Percentiles rank a stretch among this genome's conserved stretches.
Conservation (phyloP, 2,888 invertebrate genomes). For the Pardosa pseudoannulata region DNA sequence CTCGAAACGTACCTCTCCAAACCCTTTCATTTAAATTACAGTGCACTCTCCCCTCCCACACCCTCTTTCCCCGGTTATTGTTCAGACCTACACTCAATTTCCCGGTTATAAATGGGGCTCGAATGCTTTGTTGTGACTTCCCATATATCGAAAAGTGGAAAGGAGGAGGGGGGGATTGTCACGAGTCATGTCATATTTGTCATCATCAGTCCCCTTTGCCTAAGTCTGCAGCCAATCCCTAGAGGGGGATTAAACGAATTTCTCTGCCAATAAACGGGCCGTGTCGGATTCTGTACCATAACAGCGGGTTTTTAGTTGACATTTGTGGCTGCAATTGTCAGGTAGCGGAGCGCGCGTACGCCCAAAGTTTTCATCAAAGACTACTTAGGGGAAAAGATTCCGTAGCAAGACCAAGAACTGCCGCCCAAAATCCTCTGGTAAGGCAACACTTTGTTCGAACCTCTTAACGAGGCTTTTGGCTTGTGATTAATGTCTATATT, state of each 20-base stretch:
- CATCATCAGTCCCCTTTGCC: constrained; percentile 31
- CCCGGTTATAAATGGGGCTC: constrained; percentile 34
- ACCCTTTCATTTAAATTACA: constrained; percentile 28
- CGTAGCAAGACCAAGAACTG: not conserved
- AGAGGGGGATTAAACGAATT: constrained; percentile 60
- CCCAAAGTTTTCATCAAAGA: not conserved
- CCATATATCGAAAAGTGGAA: constrained; percentile 22
- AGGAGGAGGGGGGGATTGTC: constrained; percentile 10
- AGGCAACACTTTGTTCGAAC: too few relatives aligned
- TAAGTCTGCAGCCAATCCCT: constrained; percentile 38
- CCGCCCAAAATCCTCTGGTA: not conserved
- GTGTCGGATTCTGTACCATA: constrained; percentile 16
- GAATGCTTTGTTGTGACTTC: constrained; percentile 59
- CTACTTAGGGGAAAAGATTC: not conserved
- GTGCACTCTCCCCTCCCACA: not conserved
- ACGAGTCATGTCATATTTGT: constrained; percentile 67
- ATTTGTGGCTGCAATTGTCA: constrained; percentile 14
- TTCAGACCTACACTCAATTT: constrained; percentile 48
- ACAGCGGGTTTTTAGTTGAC: constrained; percentile 1
- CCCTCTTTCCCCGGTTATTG: constrained; percentile 6
- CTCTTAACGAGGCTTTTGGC: too few relatives aligned
- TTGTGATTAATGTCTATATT: too few relatives aligned
- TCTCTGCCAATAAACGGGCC: constrained; percentile 51
- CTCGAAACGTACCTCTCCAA: not conserved
- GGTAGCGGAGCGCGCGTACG: not conserved